Conservation (phyloP, 2,797 vertebrate species). For the Apogon hyalosoma region DNA sequence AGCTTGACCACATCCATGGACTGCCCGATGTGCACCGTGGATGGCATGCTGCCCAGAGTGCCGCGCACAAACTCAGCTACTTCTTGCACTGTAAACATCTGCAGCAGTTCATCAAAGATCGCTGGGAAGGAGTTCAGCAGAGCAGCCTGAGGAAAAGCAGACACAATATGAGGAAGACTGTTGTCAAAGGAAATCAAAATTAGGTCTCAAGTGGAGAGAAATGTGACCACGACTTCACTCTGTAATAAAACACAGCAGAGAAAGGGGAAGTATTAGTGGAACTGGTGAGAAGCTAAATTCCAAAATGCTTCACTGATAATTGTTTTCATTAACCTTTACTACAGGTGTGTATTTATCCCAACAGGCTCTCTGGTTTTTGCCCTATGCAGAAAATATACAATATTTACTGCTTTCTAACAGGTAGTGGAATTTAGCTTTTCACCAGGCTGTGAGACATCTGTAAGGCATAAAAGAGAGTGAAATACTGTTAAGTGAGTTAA, state of each 20-base stretch:
- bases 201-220: background rate
- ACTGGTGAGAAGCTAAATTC: slow-evolving; percentile 18
- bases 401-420: too few relatives aligned
- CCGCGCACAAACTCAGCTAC: slow-evolving; percentile 96
- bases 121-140: slow-evolving; percentile 95
- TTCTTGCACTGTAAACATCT: slow-evolving; percentile 97
- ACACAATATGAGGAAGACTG: background rate
- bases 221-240: slow-evolving; percentile 7
- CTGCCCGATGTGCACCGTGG: slow-evolving; percentile 94
- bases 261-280: slow-evolving; percentile 5
- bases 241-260: background rate
- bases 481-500: background rate
- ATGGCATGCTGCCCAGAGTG: slow-evolving; percentile 96
- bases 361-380: too few relatives aligned
- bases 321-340: background rate
- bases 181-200: background rate
- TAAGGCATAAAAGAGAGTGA: background rate
- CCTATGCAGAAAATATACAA: too few relatives aligned
- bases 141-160: slow-evolving; percentile 86
- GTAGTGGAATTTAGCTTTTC: background rate
- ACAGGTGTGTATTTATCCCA: too few relatives aligned
- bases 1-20: slow-evolving; percentile 98
- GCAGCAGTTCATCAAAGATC: slow-evolving; percentile 96
- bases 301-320: background rate
- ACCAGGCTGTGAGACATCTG: background rate